These are phyloP conservation scores for Atherinosoma microstoma DNA, from an alignment of 2,797 vertebrate genomes.

Conservation along the genomic window DNA sequence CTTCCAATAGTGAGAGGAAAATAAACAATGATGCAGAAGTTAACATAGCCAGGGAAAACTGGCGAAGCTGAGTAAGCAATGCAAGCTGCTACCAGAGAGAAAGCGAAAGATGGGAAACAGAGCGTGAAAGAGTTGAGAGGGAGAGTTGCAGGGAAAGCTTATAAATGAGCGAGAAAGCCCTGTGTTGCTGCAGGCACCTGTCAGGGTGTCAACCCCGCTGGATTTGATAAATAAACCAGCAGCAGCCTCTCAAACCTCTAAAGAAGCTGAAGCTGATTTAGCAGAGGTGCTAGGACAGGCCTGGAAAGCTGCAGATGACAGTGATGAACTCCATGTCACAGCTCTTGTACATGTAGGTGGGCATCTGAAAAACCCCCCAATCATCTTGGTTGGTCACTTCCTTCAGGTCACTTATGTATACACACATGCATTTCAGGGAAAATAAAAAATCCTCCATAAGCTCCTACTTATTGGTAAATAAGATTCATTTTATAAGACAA, in stretches of 20 bases:
- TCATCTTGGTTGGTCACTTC: too few relatives aligned
- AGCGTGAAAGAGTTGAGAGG: slow-evolving; percentile 10
- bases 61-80: slow-evolving; percentile 10
- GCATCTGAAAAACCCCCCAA: neutral
- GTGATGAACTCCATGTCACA: neutral
- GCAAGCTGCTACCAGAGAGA: slow-evolving; percentile 3
- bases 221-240: slow-evolving; percentile 70
- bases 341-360: slow-evolving; percentile 23
- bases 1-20: neutral
- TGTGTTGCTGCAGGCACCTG: slow-evolving; percentile 48
- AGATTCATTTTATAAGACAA: too few relatives aligned
- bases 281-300: slow-evolving; percentile 33
- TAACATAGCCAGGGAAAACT: neutral
- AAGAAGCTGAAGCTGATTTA: slow-evolving; percentile 41
- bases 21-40: slow-evolving; percentile 2
- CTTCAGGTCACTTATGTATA: neutral
- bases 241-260: slow-evolving; percentile 43
- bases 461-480: too few relatives aligned
- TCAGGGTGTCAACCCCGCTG: slow-evolving; percentile 47
- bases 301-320: slow-evolving; percentile 38
- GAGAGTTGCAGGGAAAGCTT: slow-evolving; percentile 3
- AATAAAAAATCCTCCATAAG: slow-evolving; percentile 5
- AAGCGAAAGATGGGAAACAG: neutral
- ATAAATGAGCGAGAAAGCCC: slow-evolving; percentile 17
- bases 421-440: neutral